Evolutionary conservation across 2,888 invertebrate species (phyloP).

Genomic region (Salpingus planirostris): DNA sequence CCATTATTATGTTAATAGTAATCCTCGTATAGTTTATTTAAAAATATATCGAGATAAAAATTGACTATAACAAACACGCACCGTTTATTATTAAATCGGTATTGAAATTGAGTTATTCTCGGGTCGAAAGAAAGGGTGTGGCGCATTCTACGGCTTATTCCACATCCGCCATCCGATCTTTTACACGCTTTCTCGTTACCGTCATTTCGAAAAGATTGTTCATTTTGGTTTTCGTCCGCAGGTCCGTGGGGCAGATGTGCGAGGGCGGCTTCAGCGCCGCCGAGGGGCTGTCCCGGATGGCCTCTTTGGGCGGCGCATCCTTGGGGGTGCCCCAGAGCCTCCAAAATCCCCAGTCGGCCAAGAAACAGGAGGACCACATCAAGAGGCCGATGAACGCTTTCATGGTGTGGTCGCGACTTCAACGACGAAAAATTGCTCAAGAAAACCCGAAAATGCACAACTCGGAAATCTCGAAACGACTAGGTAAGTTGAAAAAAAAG

Average conservation of each 20-base stretch:
- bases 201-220: too few relatives aligned
- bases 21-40: too few relatives aligned
- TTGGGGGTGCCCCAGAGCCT: conserved; percentile 51
- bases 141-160: conserved; percentile 9
- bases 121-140: conserved; percentile 9
- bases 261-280: conserved; percentile 56
- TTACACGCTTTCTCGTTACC: too few relatives aligned
- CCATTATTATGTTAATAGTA: too few relatives aligned
- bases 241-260: conserved; percentile 69
- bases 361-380: conserved; percentile 76
- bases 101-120: conserved; percentile 12
- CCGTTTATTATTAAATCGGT: conserved; percentile 5
- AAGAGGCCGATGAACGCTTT: conserved; percentile 98
- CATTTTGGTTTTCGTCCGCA: too few relatives aligned
- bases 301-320: conserved; percentile 46
- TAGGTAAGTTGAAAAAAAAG: conserved; percentile 64
- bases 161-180: too few relatives aligned
- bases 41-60: too few relatives aligned
- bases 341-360: conserved; percentile 47
- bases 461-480: conserved; percentile 88
- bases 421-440: conserved; percentile 90
- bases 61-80: too few relatives aligned
- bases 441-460: conserved; percentile 99
- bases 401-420: conserved; percentile 95
- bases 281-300: conserved; percentile 52